Conservation (phyloP, 2,113 vertebrate species). For the Seriola dumerili region DNA sequence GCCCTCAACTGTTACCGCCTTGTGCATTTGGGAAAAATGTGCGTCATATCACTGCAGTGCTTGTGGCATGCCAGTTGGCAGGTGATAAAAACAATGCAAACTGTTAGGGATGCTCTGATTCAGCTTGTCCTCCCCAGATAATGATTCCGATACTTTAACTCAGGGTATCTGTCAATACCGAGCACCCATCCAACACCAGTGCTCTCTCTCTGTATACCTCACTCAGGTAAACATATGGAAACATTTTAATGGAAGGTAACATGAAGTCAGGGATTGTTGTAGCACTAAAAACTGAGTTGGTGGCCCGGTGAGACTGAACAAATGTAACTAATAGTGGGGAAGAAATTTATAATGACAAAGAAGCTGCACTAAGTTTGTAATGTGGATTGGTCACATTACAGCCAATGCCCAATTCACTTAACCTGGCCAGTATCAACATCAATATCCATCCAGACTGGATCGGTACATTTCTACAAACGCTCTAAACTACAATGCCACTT, state of each 20-base stretch:
- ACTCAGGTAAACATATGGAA: not conserved
- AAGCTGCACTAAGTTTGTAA: too few species aligned
- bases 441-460: too few species aligned
- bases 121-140: not conserved
- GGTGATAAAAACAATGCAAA: slow-evolving; percentile 5
- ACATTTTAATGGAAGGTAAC: not conserved
- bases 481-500: not conserved
- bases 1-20: not conserved
- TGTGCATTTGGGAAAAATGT: not conserved
- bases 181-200: not conserved
- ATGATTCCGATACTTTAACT: not conserved
- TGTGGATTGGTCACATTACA: too few species aligned
- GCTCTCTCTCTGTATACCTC: not conserved
- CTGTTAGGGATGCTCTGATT: not conserved
- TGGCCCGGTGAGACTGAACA: too few species aligned
- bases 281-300: too few species aligned
- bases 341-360: too few species aligned
- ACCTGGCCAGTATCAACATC: too few species aligned
- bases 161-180: not conserved
- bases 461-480: not conserved
- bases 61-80: not conserved
- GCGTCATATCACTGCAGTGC: not conserved
- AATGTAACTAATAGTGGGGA: too few species aligned
- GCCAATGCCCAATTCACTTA: too few species aligned
- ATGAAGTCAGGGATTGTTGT: not conserved